phyloP scores from a whole-genome alignment of 2,113 vertebrate genomes.

The Formicarius rufipectus region DNA sequence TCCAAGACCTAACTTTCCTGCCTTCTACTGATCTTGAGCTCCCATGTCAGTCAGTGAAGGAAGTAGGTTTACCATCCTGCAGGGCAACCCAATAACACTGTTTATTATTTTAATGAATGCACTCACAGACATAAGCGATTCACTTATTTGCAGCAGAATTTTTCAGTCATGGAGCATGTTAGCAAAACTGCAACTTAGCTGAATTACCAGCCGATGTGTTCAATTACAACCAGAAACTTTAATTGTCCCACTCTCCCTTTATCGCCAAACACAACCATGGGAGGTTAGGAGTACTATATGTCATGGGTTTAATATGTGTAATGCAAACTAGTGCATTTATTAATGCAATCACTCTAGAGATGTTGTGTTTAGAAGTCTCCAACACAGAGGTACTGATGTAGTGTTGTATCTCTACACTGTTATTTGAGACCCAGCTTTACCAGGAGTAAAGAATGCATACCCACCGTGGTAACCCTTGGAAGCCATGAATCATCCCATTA shows the following conservation, averaged over 20 bases:
- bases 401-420: background rate
- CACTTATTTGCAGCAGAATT: background rate
- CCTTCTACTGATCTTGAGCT: background rate
- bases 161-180: background rate
- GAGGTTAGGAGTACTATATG: background rate
- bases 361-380: background rate
- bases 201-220: background rate
- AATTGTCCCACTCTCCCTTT: background rate
- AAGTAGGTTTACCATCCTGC: background rate
- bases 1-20: background rate
- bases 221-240: background rate
- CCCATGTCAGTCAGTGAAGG: background rate
- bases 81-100: background rate
- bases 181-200: background rate
- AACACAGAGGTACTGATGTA: background rate
- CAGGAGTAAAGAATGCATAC: background rate
- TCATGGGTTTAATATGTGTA: background rate
- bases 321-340: background rate
- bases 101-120: background rate
- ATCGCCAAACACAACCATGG: background rate
- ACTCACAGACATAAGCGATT: background rate
- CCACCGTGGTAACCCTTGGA: background rate
- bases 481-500: background rate
- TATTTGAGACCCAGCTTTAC: background rate
- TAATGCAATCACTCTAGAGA: accelerated